Conservation (phyloP, 2,888 invertebrate species). For the Gastracanthus pulcherrimus region DNA sequence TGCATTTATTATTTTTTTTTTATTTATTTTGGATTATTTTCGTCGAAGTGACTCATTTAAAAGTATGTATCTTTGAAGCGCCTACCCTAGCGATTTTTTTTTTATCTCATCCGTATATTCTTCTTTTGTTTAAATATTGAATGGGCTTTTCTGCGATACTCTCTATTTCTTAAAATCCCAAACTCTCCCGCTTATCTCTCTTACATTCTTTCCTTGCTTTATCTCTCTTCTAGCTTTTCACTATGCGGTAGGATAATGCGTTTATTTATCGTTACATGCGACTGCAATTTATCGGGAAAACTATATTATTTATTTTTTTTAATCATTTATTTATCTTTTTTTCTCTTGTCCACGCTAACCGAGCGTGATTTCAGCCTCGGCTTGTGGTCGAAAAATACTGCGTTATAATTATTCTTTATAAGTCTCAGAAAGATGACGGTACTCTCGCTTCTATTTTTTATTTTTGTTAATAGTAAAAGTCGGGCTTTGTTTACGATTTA, state of each 20-base stretch:
- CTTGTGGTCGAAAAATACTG: constrained; percentile 67
- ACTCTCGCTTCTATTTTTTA: constrained; percentile 54
- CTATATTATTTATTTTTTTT: constrained; percentile 51
- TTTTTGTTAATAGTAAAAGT: constrained; percentile 54
- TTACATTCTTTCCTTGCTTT: constrained; percentile 13
- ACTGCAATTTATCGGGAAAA: constrained; percentile 54
- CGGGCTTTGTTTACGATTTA: constrained; percentile 49
- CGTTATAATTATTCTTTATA: constrained; percentile 60
- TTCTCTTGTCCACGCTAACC: constrained; percentile 45
- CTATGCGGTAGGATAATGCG: constrained; percentile 50
- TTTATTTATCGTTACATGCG: constrained; percentile 55
- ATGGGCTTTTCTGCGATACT: constrained; percentile 18
- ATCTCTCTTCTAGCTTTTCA: constrained; percentile 49
- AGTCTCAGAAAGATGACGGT: constrained; percentile 61
- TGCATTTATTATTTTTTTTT: constrained; percentile 62
- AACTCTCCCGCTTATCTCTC: neutral
- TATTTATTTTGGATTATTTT: constrained; percentile 51
- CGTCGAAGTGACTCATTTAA: constrained; percentile 70
- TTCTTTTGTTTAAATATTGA: constrained; percentile 32
- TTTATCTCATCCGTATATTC: constrained; percentile 38
- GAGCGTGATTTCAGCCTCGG: constrained; percentile 36
- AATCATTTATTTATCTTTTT: constrained; percentile 38
- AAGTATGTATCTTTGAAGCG: constrained; percentile 73
- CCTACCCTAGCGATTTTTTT: constrained; percentile 74
- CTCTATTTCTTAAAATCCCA: constrained; percentile 27